Percentiles rank a stretch among this genome's conserved stretches.
Conservation (phyloP, 1,140 invertebrate species). For the Drosophila sp. region DNA sequence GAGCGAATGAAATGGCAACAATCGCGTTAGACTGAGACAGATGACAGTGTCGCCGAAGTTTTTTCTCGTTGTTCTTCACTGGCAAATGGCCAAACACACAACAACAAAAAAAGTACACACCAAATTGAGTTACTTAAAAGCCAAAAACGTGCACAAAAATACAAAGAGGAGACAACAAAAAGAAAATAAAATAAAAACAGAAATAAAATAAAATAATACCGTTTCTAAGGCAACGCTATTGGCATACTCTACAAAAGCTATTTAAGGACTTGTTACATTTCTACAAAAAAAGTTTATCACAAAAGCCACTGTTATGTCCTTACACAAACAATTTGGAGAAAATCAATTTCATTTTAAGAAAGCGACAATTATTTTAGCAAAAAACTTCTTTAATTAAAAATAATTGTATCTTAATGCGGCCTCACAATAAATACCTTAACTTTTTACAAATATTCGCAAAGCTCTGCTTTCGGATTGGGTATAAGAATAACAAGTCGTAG, state of each 20-base stretch:
- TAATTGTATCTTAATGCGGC: background rate
- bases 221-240: conserved; percentile 8
- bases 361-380: background rate
- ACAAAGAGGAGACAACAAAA: background rate
- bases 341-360: background rate
- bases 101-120: conserved; percentile 57
- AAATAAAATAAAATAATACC: background rate
- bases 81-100: conserved; percentile 57
- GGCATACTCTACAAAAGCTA: conserved; percentile 14
- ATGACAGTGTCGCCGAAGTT: conserved; percentile 40
- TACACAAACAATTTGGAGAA: background rate
- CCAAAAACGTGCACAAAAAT: conserved; percentile 9
- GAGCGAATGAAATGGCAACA: conserved; percentile 23
- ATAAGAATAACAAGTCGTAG: background rate
- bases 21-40: conserved; percentile 13
- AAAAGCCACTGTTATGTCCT: background rate
- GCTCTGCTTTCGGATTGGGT: background rate
- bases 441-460: no score
- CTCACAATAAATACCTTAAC: background rate
- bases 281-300: background rate
- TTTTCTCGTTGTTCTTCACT: conserved; percentile 25
- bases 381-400: background rate
- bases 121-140: conserved; percentile 65
- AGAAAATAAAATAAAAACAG: background rate
- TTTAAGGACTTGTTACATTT: background rate